phyloP scores from a whole-genome alignment of 2,113 vertebrate genomes.

The Columbina picui region DNA sequence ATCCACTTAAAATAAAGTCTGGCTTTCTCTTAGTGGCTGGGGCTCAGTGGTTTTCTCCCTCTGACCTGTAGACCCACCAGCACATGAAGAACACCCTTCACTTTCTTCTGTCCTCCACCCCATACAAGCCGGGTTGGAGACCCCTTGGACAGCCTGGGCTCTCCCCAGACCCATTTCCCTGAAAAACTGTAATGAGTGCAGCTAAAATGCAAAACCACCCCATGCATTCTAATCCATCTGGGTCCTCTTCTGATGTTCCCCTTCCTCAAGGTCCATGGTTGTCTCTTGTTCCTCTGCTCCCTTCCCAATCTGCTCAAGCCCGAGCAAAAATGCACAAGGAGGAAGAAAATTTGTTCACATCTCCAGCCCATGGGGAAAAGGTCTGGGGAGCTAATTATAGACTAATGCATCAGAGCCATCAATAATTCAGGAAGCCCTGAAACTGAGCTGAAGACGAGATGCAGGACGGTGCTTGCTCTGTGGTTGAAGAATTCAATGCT shows the following conservation, averaged over 20 bases:
- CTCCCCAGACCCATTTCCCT: background rate
- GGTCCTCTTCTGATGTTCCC: background rate
- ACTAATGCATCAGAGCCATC: background rate
- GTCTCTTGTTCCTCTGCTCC: background rate
- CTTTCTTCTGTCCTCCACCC: background rate
- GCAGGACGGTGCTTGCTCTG: background rate
- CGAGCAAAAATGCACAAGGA: background rate
- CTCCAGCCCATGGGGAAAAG: background rate
- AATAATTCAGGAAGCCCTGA: slow-evolving; percentile 42
- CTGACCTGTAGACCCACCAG: background rate
- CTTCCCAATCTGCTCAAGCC: background rate
- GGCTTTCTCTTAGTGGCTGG: background rate
- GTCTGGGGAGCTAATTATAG: slow-evolving; percentile 40
- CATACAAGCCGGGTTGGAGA: background rate
- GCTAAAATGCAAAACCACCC: background rate
- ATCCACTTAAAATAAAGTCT: background rate
- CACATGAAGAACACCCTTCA: background rate
- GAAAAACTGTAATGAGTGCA: background rate
- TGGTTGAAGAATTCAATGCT: accelerated
- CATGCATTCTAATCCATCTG: background rate
- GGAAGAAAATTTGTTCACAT: background rate
- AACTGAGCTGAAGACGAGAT: background rate
- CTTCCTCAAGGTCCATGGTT: background rate
- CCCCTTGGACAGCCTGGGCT: background rate
- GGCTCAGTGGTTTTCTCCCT: background rate